Base-by-base conservation (phyloP, 2,797 vertebrate species). In the Crenuchus spilurus region DNA sequence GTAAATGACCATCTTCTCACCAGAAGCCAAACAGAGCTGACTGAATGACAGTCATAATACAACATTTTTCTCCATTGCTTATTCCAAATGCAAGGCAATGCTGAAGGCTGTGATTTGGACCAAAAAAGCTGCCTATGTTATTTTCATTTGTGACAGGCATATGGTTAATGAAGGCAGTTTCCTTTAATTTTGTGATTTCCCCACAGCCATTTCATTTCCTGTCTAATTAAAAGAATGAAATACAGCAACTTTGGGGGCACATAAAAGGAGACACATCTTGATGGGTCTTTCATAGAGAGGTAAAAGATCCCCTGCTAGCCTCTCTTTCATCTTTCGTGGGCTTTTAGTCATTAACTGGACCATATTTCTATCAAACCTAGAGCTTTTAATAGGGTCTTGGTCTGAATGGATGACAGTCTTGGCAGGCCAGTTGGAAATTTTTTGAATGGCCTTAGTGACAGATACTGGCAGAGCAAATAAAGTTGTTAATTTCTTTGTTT, bases 321-420 rank as follows among this genome's bases (percentile, higher is more conserved):
- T 65, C 66, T 52, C 35, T 71, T 72, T 64, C 39, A 51, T 74
- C 54, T 64, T 46, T 64, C 60, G 48, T 24, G 28, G 54, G 46
- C 41, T 24, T 82, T 72, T 62, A 18, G 64, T 44, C 42, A 74
- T 76, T 80, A 77, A 82, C 77, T 57, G 68, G 33, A 22, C 42
- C 8, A 20, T 41, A 54, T 71, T 76, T 72, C 42, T 70, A 73
- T 69, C 72, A 70, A 60, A 74, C 58, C 18, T 61, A 39, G 51
- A 54, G 70, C 55, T 30, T 67, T 77, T 52, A 72, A 60, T 41
- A 7, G 52, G 14, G 28, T 64, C 62, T 77, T 46, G 52, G 58
- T 51, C 37, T 63, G 60, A 71, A 74, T 63, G 60, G 42, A 68
- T 49, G 41, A 39, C 60, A 68, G 54, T 55, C 66, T 72, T 72